Conservation (phyloP, 2,113 vertebrate species). For the Antigone vipio region DNA sequence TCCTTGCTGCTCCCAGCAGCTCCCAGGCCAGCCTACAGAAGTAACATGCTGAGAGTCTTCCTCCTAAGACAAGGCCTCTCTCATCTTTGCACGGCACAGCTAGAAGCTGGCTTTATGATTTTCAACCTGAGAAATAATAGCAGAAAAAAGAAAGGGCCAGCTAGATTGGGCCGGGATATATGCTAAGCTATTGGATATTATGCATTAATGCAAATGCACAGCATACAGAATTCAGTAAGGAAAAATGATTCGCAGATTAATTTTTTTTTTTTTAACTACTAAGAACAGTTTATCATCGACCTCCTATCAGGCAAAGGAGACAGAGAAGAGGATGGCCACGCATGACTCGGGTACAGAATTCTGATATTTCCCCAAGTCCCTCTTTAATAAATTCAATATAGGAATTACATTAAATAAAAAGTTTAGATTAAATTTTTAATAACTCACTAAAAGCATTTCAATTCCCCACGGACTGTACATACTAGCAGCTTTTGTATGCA, state of each 20-base stretch:
- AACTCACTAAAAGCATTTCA: constrained; percentile 54
- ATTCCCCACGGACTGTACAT: not conserved
- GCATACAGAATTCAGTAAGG: not conserved
- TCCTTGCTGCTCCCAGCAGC: not conserved
- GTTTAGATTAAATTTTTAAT: constrained; percentile 69
- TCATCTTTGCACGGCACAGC: not conserved
- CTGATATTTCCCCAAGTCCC: constrained; percentile 31
- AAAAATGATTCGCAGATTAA: not conserved
- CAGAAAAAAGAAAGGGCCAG: not conserved
- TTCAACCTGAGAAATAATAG: not conserved
- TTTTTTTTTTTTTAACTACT: not conserved
- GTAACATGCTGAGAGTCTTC: not conserved
- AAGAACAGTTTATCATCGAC: not conserved
- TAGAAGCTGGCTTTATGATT: not conserved
- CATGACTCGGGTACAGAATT: not conserved
- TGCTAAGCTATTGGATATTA: not conserved
- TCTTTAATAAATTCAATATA: constrained; percentile 52
- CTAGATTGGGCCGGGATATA: not conserved
- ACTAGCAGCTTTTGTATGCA: not conserved
- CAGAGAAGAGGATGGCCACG: not conserved
- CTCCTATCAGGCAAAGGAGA: not conserved
- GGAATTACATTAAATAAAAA: constrained; percentile 57
- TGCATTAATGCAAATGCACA: not conserved
- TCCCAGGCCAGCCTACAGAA: not conserved
- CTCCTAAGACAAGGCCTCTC: not conserved